Evolutionary conservation across 2,888 invertebrate species (phyloP), one percentile per base, ranked within the genome.

Genomic region (Aleiodes testaceus): DNA sequence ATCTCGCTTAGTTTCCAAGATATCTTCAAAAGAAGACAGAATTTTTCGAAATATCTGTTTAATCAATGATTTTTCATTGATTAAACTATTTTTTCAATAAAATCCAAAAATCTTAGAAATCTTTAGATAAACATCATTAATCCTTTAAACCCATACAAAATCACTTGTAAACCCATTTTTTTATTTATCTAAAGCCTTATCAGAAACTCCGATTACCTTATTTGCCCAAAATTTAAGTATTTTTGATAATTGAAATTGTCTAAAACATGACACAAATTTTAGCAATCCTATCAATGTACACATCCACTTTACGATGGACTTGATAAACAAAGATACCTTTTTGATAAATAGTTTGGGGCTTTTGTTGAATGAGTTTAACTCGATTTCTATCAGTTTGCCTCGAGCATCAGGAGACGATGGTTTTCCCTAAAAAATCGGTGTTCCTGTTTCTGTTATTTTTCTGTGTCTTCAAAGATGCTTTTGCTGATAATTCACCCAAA

Each of bases 391-490:
- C 52, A 72, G 55, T 72, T 18, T 14, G 1, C 2, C 69, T 71
- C 66, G 45, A 16, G 22, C 36, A 6, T 5, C 42, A 30, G 9
- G 66, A 73, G 14, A 63, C 66, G 49, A 77, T 75, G 75, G 66
- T 18, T 36, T 66, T 36, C 22, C 45, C 12, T n/a, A 47, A 20
- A 20, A 50, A 16, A 14, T 20, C 45, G 30, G 20, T 70, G 1
- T 14, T n/a, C 16, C 6, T 64, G 1, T 42, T 26, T 1, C 12
- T 30, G 18, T 53, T 26, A 16, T 16, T 52, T 5, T 2, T 53
- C 12, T 18, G 3, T 9, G 44, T 26, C 42, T 30, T 12, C 22
- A 4, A n/a, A 26, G 44, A 44, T 53, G 16, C 12, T 55, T 11
- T n/a, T 4, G 9, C 12, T 18, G 6, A 11, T 6, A 12, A 22